phyloP scores from a whole-genome alignment of 2,113 vertebrate genomes.

The Pomatostomus ruficeps region DNA sequence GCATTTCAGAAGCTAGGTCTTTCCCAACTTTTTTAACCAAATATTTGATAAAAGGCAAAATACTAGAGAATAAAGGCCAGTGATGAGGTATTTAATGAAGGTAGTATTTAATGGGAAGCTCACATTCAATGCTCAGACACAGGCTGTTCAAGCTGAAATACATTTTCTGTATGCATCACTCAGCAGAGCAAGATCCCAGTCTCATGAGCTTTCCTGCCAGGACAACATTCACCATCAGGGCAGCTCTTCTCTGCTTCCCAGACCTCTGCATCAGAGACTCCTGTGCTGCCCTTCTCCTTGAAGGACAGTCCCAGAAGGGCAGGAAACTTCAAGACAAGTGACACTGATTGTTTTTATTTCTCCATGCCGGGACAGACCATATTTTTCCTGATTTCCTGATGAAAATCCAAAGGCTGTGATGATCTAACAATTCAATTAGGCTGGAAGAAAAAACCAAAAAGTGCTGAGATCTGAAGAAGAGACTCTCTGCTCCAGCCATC shows the following conservation, averaged over 20 bases:
- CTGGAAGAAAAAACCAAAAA: background rate
- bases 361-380: background rate
- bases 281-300: background rate
- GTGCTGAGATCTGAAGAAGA: background rate
- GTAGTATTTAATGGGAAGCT: background rate
- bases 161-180: background rate
- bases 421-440: background rate
- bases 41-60: background rate
- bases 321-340: background rate
- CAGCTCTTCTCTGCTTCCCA: background rate
- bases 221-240: background rate
- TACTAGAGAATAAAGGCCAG: background rate
- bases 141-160: background rate
- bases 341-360: background rate
- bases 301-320: background rate
- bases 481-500: background rate
- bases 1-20: background rate
- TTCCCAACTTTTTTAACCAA: background rate
- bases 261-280: background rate
- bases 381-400: background rate
- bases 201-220: background rate
- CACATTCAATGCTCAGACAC: rapidly evolving
- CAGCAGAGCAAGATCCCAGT: background rate
- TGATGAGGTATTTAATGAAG: background rate
- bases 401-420: background rate